These are phyloP conservation scores for Gobius niger DNA, from an alignment of 2,113 vertebrate genomes.

Conservation along the genomic window DNA sequence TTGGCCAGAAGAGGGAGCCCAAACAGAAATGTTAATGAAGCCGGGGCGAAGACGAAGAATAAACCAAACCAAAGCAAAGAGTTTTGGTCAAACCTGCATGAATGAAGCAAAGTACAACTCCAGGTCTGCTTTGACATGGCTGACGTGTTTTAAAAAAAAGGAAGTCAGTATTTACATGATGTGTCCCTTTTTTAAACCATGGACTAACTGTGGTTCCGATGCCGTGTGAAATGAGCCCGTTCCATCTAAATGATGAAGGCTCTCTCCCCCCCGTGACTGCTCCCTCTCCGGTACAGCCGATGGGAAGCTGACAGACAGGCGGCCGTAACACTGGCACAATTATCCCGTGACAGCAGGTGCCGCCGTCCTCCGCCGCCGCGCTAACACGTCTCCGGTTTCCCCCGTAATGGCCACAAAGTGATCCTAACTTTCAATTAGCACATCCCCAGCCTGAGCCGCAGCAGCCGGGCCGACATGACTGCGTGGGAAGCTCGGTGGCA, in stretches of 20 bases:
- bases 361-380: conserved; percentile 77
- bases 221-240: too few species aligned
- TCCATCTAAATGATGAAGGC: background rate
- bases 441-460: conserved; percentile 66
- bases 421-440: conserved; percentile 89
- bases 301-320: conserved; percentile 77
- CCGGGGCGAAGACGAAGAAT: too few species aligned
- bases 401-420: conserved; percentile 87
- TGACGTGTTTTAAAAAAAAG: too few species aligned
- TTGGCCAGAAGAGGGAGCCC: too few species aligned
- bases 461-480: conserved; percentile 59
- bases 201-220: too few species aligned
- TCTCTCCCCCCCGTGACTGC: conserved; percentile 70
- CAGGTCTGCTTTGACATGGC: too few species aligned
- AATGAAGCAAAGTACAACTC: too few species aligned
- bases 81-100: too few species aligned
- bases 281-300: conserved; percentile 72
- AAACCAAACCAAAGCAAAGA: too few species aligned
- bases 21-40: too few species aligned
- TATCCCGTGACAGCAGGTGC: conserved; percentile 84
- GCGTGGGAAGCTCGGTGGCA: conserved; percentile 72
- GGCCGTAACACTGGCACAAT: conserved; percentile 78
- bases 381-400: conserved; percentile 88
- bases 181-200: too few species aligned
- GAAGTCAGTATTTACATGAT: too few species aligned